These are phyloP conservation scores for Thaumatotibia leucotreta DNA, from an alignment of 1,140 invertebrate species.

Conservation along the genomic window DNA sequence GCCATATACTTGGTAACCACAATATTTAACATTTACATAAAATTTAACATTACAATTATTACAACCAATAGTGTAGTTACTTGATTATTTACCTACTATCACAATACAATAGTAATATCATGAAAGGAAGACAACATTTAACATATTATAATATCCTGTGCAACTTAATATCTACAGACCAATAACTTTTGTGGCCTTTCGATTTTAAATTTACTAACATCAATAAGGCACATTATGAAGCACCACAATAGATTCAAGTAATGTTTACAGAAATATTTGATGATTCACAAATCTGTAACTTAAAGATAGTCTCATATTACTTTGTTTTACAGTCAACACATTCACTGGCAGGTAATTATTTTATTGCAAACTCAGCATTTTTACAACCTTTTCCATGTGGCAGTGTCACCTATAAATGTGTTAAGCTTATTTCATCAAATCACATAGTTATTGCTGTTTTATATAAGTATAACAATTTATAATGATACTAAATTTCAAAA, in stretches of 20 bases:
- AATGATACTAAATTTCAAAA: not conserved
- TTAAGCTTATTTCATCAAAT: not conserved
- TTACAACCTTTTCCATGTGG: not conserved
- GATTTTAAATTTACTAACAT: not conserved
- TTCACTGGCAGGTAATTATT: too few relatives aligned
- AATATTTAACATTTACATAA: not conserved
- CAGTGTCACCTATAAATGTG: not conserved
- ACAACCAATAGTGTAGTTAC: not conserved
- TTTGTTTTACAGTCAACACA: not conserved
- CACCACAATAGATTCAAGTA: not conserved
- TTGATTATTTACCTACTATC: conserved; percentile 1
- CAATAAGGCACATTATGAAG: conserved; percentile 6
- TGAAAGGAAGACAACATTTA: conserved; percentile 2
- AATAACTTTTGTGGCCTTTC: not conserved
- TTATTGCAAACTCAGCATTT: not conserved
- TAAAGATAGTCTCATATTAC: not conserved
- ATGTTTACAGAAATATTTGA: not conserved
- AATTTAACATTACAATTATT: not conserved
- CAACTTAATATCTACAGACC: not conserved
- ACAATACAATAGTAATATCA: conserved; percentile 8
- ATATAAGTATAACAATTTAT: not conserved
- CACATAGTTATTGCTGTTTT: not conserved
- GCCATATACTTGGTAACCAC: conserved; percentile 2
- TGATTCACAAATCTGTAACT: not conserved
- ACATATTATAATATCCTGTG: not conserved